Evolutionary conservation across 2,888 invertebrate species (phyloP).

Genomic region (Folsomia manolachei): DNA sequence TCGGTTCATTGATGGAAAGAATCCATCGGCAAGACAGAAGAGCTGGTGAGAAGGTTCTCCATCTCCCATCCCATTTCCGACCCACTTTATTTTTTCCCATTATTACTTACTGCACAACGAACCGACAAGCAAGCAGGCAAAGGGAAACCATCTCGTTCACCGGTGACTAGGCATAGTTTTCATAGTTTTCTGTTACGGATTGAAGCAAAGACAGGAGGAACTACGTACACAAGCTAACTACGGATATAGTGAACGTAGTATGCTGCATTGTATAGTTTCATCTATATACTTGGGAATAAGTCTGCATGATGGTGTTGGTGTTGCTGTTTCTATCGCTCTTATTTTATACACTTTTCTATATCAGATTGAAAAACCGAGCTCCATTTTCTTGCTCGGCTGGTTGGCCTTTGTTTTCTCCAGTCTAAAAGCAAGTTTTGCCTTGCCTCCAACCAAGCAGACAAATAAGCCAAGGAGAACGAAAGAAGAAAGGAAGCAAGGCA

Average conservation of each 20-base stretch:
- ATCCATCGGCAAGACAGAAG: constrained; percentile 19
- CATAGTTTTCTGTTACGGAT: background rate
- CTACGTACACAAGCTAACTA: too few species aligned
- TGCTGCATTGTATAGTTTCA: background rate
- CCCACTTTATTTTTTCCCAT: constrained; percentile 30
- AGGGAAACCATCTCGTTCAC: constrained; percentile 5
- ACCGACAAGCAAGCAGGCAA: background rate
- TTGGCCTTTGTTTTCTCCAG: too few species aligned
- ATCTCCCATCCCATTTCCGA: constrained; percentile 24
- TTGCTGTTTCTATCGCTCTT: background rate
- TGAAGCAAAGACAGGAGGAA: background rate
- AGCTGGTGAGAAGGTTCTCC: background rate
- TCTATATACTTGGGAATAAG: too few species aligned
- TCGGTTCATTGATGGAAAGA: constrained; percentile 22
- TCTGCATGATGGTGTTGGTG: too few species aligned
- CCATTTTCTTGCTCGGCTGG: constrained; percentile 20
- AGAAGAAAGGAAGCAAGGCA: background rate
- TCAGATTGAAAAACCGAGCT: constrained; percentile 16
- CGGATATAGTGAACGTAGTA: too few species aligned
- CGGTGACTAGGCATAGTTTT: background rate
- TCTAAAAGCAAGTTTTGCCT: too few species aligned
- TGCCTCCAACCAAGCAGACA: too few species aligned
- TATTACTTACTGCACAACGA: constrained; percentile 21
- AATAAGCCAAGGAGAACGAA: too few species aligned
- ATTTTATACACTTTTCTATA: constrained; percentile 6